A percentile compares a stretch with the other conserved stretches of the same genome.
These are phyloP conservation scores for Pararge aegeria DNA, from an alignment of 1,140 invertebrate species.

Conservation along the genomic window DNA sequence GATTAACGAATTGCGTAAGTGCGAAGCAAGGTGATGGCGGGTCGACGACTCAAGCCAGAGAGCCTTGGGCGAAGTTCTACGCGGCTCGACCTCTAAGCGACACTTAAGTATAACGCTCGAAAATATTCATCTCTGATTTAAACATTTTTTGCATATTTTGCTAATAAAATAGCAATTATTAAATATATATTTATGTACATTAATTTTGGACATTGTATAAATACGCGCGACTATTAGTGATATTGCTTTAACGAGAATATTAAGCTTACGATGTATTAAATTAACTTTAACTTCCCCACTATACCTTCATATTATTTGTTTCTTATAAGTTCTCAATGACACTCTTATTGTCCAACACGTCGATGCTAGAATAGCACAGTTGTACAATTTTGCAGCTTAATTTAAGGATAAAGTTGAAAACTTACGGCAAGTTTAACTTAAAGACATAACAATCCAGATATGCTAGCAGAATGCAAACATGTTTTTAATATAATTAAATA, in stretches of 20 bases:
- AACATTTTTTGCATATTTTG: conserved; percentile 3
- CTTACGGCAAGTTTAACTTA: background rate
- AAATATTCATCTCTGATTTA: conserved; percentile 24
- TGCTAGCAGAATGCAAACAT: background rate
- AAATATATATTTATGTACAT: background rate
- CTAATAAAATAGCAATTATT: background rate
- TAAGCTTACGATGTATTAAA: too few species aligned
- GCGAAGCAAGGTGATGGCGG: conserved; percentile 72
- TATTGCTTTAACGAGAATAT: too few species aligned
- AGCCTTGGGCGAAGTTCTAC: conserved; percentile 70
- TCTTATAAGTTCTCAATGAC: too few species aligned
- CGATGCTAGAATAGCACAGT: too few species aligned
- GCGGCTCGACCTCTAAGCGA: conserved; percentile 63
- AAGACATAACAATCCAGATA: background rate
- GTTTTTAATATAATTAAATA: conserved; percentile 5
- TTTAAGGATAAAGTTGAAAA: too few species aligned
- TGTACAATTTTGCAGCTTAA: too few species aligned
- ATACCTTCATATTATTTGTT: too few species aligned
- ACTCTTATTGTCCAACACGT: too few species aligned
- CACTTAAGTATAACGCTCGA: conserved; percentile 53
- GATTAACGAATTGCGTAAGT: conserved; percentile 77
- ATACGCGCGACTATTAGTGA: too few species aligned
- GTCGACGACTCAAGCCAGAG: conserved; percentile 61
- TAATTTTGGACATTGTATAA: too few species aligned
- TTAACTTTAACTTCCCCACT: too few species aligned